phyloP scores from a whole-genome alignment of 2,797 vertebrate species.

The Fistularia commersonii region DNA sequence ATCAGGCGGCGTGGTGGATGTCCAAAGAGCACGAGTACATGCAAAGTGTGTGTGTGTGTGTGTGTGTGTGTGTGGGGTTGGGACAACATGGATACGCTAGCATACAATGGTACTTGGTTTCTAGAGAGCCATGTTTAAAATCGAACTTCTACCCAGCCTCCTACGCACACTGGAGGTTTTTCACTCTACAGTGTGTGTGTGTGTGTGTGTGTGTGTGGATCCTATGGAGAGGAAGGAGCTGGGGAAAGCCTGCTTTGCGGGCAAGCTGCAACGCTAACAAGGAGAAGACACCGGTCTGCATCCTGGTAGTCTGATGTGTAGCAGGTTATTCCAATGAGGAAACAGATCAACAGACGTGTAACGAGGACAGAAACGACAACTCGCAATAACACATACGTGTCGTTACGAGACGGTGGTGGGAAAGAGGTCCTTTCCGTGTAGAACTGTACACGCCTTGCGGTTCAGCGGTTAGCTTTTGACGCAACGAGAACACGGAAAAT shows the following conservation, averaged over 20 bases:
- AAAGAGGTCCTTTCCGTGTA: constrained; percentile 13
- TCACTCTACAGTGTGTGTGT: constrained; percentile 39
- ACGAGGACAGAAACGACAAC: too few relatives aligned
- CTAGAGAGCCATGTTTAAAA: too few relatives aligned
- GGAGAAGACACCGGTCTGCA: constrained; percentile 20
- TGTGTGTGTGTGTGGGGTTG: too few relatives aligned
- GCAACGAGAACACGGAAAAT: too few relatives aligned
- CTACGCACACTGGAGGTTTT: constrained; percentile 56
- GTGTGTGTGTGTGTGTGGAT: neutral
- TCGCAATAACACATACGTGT: constrained; percentile 18
- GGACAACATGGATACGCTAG: too few relatives aligned
- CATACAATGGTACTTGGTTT: too few relatives aligned
- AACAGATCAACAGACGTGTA: too few relatives aligned
- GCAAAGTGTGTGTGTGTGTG: constrained; percentile 58
- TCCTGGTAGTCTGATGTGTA: too few relatives aligned
- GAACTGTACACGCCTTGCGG: too few relatives aligned
- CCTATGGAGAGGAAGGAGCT: constrained; percentile 10
- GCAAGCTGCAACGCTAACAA: constrained; percentile 29
- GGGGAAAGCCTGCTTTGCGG: constrained; percentile 46
- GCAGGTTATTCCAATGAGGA: constrained; percentile 20
- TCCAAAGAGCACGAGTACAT: constrained; percentile 70
- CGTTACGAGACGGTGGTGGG: constrained; percentile 27
- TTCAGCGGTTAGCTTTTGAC: too few relatives aligned
- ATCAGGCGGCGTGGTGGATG: constrained; percentile 71
- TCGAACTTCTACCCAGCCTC: too few relatives aligned